Conservation (phyloP, 2,797 vertebrate species). For the Acrossocheilus wenchowensis region DNA sequence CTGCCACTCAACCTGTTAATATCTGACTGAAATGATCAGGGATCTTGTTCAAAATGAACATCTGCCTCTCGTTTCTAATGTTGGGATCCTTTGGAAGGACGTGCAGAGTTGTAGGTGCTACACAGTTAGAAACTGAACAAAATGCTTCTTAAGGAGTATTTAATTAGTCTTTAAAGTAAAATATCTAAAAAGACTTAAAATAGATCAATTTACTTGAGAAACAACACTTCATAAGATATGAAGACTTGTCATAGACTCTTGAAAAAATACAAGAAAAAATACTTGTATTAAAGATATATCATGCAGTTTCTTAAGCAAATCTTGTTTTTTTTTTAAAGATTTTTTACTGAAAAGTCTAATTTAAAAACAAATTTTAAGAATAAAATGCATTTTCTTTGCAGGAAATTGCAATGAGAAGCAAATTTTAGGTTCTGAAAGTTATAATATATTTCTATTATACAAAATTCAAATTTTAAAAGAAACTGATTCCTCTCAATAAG, state of each 20-base stretch:
- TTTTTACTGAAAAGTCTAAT: background rate
- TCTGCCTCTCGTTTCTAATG: background rate
- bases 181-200: background rate
- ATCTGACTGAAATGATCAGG: too few species aligned
- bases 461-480: background rate
- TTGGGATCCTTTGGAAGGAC: background rate
- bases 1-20: background rate
- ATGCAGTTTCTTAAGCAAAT: constrained; percentile 1
- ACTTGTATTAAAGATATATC: background rate
- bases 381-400: background rate
- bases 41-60: background rate
- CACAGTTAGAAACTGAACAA: background rate
- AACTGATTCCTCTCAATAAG: background rate
- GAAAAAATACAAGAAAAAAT: too few species aligned
- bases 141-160: background rate
- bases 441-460: background rate
- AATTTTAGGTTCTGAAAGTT: background rate
- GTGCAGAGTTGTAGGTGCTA: background rate
- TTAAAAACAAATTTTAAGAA: background rate
- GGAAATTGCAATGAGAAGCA: background rate
- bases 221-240: background rate
- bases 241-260: background rate
- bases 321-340: background rate
- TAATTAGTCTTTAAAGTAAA: background rate
- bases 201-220: background rate